Conservation (phyloP, 2,888 invertebrate species). For the Invenusta paracnida region DNA sequence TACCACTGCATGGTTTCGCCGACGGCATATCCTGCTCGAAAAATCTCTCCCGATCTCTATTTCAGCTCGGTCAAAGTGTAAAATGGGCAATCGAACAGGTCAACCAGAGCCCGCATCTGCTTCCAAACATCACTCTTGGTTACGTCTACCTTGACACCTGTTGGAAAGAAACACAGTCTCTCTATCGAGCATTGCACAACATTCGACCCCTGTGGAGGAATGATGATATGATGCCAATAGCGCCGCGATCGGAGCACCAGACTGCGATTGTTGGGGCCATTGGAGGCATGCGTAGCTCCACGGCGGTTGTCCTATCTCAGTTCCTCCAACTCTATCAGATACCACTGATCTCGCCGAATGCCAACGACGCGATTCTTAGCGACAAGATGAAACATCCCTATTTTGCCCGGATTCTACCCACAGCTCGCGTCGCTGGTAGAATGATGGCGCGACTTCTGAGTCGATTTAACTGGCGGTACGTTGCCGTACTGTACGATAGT, state of each 20-base stretch:
- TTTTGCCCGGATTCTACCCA: slow-evolving; percentile 25
- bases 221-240: not conserved
- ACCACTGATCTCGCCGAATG: slow-evolving; percentile 8
- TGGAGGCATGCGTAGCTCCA: slow-evolving; percentile 1
- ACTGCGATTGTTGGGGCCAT: not conserved
- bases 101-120: not conserved
- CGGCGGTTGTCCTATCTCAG: not conserved
- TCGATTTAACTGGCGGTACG: not conserved
- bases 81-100: slow-evolving; percentile 4
- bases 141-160: slow-evolving; percentile 9
- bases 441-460: not conserved
- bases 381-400: slow-evolving; percentile 25
- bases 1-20: no score
- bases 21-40: no score
- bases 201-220: not conserved
- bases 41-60: not conserved
- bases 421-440: not conserved
- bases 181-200: not conserved
- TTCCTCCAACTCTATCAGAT: slow-evolving; percentile 6
- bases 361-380: not conserved
- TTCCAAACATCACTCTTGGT: slow-evolving; percentile 22
- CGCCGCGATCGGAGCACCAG: not conserved
- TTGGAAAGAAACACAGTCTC: not conserved
- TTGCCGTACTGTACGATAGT: not conserved
- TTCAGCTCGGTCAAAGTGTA: not conserved